These are phyloP conservation scores for Phalacrocorax pelagicus DNA, from an alignment of 2,113 vertebrate genomes.

Conservation along the genomic window DNA sequence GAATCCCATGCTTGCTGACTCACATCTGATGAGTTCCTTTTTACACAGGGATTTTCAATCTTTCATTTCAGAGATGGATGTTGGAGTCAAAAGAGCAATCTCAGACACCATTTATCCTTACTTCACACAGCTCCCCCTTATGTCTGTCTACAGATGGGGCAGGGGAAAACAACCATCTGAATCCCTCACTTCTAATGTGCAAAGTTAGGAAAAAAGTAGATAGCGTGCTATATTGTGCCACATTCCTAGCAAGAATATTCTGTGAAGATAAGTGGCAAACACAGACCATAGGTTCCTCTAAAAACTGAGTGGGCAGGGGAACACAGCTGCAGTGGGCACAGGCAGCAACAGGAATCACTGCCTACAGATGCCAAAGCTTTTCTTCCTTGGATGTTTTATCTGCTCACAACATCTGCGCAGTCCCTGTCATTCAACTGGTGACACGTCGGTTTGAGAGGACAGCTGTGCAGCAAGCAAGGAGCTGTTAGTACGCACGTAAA, in stretches of 20 bases:
- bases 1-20: not conserved
- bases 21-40: not conserved
- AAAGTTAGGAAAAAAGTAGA: not conserved
- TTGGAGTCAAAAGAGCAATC: not conserved
- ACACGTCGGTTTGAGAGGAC: not conserved
- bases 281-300: not conserved
- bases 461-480: not conserved
- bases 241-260: not conserved
- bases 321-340: not conserved
- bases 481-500: not conserved
- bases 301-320: not conserved
- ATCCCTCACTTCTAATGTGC: not conserved
- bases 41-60: not conserved
- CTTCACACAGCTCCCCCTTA: conserved; percentile 37
- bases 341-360: not conserved
- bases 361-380: not conserved
- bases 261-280: not conserved
- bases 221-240: not conserved
- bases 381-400: not conserved
- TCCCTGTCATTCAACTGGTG: not conserved
- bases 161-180: not conserved
- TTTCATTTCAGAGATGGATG: not conserved
- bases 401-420: fast-evolving
- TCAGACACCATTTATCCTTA: not conserved
- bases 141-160: not conserved